phyloP scores from a whole-genome alignment of 2,888 invertebrate genomes.

The Malthinus seriepunctatus region DNA sequence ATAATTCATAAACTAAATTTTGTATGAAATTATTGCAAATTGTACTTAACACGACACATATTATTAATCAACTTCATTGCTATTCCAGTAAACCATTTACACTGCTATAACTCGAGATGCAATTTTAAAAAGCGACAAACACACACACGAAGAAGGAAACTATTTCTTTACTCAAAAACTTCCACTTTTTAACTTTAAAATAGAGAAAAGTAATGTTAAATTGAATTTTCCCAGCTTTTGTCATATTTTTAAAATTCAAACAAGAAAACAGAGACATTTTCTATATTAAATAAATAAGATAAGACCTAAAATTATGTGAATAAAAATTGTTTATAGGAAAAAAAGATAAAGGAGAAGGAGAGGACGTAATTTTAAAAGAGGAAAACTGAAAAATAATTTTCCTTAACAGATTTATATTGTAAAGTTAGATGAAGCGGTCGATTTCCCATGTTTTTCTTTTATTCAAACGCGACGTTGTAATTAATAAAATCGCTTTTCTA shows the following conservation, averaged over 20 bases:
- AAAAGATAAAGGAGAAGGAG: slow-evolving; percentile 38
- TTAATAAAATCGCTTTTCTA: too few species aligned
- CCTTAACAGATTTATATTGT: slow-evolving; percentile 42
- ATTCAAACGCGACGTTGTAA: too few species aligned
- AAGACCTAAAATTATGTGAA: slow-evolving; percentile 38
- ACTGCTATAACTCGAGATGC: background rate
- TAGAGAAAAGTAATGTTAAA: background rate
- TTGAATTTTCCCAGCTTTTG: slow-evolving; percentile 6
- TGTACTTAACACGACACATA: too few species aligned
- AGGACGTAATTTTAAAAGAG: slow-evolving; percentile 15
- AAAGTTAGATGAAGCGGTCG: slow-evolving; percentile 32
- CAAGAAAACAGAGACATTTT: slow-evolving; percentile 35
- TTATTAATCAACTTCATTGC: too few species aligned
- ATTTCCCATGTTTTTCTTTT: slow-evolving; percentile 34
- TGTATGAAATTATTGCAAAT: too few species aligned
- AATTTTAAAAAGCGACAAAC: background rate
- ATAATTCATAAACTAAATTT: background rate
- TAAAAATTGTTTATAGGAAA: slow-evolving; percentile 42
- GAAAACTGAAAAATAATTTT: slow-evolving; percentile 37
- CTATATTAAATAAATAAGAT: slow-evolving; percentile 43
- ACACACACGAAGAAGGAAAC: background rate
- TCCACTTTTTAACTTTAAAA: background rate
- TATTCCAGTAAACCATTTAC: too few species aligned
- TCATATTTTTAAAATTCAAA: slow-evolving; percentile 4
- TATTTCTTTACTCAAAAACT: too few species aligned